Evolutionary conservation across 2,113 vertebrate genomes (phyloP), one percentile per base, ranked within the genome.

Genomic region (Gymnocephalus cernua): DNA sequence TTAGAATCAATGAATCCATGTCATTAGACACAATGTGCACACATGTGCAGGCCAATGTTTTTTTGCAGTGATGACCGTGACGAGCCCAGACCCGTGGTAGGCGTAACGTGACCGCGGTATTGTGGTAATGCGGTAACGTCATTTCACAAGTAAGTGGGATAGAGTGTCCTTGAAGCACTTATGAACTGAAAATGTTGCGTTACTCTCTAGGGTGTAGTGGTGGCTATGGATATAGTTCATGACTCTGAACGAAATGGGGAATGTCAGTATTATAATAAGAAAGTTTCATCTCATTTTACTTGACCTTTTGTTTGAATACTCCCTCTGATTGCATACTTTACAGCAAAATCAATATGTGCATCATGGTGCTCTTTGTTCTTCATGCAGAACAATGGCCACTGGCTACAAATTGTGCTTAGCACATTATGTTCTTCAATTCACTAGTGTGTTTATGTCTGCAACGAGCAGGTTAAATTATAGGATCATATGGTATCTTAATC

Each of bases 231-330:
- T 86, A 83, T 45, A 75, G 35, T 79, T 45, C 65, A 79, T 59
- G 74, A 84, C 41, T 57, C 64, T 21, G 45, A 56, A 76, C 27
- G 29, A 87, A 86, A 91, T 80, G 25, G 77, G 64, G 72, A 67
- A 88, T 80, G 82, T 91, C 85, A 79, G 74, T 29, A 76, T 86
- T 82, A 79, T 86, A 89, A 89, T 89, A 79, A 84, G 44, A 85
- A 90, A 83, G 77, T 88, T 85, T 66, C 71, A 83, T 91, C 85
- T 87, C 80, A 78, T 88, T 88, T 88, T 83, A 77, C 72, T 62
- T 91, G 87, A 93, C 91, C 92, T 94, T 93, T 93, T 45, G 69
- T 86, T 88, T 82, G 77, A 91, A 87, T 79, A 80, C 81, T 86
- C 82, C 82, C 87, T 86, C 83, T 68, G 77, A 81, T 88, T 84